Percentiles rank a stretch among this genome's conserved stretches.
These are phyloP conservation scores for Monopterus albus DNA, from an alignment of 2,113 vertebrate species.

Conservation along the genomic window DNA sequence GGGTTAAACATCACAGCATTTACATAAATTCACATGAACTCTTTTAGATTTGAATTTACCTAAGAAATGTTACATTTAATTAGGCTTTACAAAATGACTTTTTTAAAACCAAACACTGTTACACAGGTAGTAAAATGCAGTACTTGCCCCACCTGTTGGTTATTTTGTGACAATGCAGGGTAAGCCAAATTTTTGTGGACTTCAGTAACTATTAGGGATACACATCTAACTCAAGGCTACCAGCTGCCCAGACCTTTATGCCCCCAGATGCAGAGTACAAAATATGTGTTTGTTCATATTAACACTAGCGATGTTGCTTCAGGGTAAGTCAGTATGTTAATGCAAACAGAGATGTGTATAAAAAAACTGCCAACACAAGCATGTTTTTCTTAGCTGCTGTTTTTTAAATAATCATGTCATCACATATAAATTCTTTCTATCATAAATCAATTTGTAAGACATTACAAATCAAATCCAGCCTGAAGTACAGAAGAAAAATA, in stretches of 20 bases:
- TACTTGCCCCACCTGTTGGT: constrained; percentile 72
- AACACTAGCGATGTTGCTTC: background rate
- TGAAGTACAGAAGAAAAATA: constrained; percentile 63
- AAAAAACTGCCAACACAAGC: constrained; percentile 17
- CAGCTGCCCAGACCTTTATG: no score
- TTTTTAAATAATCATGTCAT: constrained; percentile 74
- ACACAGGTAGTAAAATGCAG: constrained; percentile 21
- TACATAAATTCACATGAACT: no score
- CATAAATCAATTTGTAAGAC: constrained; percentile 80
- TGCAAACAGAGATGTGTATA: background rate
- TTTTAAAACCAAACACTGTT: background rate
- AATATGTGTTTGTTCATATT: background rate
- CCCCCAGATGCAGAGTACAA: no score
- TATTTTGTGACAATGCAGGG: constrained; percentile 25
- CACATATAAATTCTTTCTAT: constrained; percentile 76
- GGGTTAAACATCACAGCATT: no score
- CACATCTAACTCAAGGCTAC: background rate
- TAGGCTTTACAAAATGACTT: no score
- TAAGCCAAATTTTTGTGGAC: background rate
- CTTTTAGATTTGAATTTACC: background rate
- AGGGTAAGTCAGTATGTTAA: background rate
- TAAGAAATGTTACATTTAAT: no score
- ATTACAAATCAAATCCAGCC: constrained; percentile 69
- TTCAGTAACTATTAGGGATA: background rate
- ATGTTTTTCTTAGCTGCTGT: constrained; percentile 19